phyloP scores from a whole-genome alignment of 2,888 invertebrate genomes.

The Cryptus armator region DNA sequence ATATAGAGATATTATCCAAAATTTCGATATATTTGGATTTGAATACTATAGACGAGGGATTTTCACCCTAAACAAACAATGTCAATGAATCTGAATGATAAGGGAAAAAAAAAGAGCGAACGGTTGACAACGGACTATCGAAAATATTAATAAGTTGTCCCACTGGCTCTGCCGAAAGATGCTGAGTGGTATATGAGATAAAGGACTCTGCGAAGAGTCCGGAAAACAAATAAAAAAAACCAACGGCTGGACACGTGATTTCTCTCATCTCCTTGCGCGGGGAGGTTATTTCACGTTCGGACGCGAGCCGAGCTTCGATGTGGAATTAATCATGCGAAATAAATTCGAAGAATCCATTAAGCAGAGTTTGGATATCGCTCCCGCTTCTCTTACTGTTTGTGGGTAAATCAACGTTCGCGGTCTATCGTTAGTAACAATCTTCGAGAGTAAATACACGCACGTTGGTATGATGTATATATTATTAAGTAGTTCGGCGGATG shows the following conservation, averaged over 20 bases:
- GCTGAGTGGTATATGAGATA: conserved; percentile 68
- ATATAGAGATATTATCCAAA: no score
- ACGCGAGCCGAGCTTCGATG: conserved; percentile 72
- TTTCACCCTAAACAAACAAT: not conserved
- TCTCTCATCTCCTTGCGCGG: conserved; percentile 49
- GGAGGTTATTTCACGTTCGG: conserved; percentile 56
- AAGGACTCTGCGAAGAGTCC: conserved; percentile 40
- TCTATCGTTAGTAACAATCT: conserved; percentile 76
- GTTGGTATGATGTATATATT: not conserved
- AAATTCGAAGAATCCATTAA: conserved; percentile 83
- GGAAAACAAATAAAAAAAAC: conserved; percentile 14
- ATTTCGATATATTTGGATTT: no score
- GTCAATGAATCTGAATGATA: not conserved
- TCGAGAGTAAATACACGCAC: conserved; percentile 25
- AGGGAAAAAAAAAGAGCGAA: not conserved
- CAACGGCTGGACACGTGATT: conserved; percentile 26
- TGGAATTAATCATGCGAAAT: conserved; percentile 83
- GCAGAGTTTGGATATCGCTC: conserved; percentile 68
- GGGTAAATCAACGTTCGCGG: conserved; percentile 51
- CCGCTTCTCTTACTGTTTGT: not conserved
- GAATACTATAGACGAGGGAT: no score
- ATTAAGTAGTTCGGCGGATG: not conserved
- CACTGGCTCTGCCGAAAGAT: conserved; percentile 48
- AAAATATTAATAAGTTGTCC: conserved; percentile 68
- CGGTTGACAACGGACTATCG: conserved; percentile 32